Evolutionary conservation across 2,888 invertebrate genomes (phyloP), one percentile per base, ranked within the genome.

Genomic region (Rhaphigaster nebulosa): DNA sequence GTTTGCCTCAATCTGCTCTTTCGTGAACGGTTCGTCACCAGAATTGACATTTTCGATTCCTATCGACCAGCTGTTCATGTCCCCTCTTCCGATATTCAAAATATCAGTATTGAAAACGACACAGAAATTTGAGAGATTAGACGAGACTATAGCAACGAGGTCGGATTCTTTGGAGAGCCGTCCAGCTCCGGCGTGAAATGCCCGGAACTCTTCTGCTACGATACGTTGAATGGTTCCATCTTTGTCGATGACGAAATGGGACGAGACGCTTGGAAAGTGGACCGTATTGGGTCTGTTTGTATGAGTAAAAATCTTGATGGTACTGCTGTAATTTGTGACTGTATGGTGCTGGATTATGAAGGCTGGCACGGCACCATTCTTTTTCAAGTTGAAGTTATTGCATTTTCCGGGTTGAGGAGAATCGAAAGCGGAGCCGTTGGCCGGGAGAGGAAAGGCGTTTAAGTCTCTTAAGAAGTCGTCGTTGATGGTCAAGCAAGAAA

Each of bases 51-150:
- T 84, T 50, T 84, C 84, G 41, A 84, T 84, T 45, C 84, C 84
- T 45, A 84, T 84, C n/a, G 84, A 45, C 84, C 84, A 84, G 84
- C 45, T 84, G 84, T 84, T 84, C 84, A 84, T 84, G 84, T 84
- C 84, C 12, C 84, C 84, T n/a, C 45, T 84, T 41, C 84, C 84
- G 0, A n/a, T 6, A 26, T 84, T 13, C 18, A 84, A 15, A n/a
- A 84, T n/a, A 23, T 84, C 45, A n/a, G n/a, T 23, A 50, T 84
- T 84, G 45, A 84, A 84, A 50, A n/a, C 41, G 20, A 84, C 45
- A 26, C 18, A 13, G n/a, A 84, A 45, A 26, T 50, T 18, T 0
- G 84, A 84, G 26, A 84, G 84, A 12, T n/a, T 13, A 15, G 10
- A n/a, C 0, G 84, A 23, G n/a, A 50, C 45, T n/a, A 50, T 0